Conservation (phyloP, 2,888 invertebrate species). For the Epirrhoe tristata region DNA sequence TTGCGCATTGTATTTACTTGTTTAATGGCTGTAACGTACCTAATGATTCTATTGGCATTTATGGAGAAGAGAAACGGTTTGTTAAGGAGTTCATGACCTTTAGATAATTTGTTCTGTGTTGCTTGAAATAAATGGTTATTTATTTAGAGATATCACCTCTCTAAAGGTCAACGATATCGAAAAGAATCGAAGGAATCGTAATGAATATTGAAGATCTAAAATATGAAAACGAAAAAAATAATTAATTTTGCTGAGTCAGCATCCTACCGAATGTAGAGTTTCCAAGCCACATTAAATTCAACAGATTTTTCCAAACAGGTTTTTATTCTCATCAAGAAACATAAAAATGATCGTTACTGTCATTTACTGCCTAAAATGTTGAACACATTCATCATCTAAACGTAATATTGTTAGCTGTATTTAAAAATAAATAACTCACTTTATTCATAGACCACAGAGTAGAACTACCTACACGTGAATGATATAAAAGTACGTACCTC, state of each 20-base stretch:
- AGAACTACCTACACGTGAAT: conserved; percentile 22
- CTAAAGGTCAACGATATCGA: too few relatives aligned
- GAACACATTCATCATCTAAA: neutral
- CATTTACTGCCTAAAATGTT: neutral
- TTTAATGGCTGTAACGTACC: conserved; percentile 70
- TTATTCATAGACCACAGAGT: conserved; percentile 17
- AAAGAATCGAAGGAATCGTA: too few relatives aligned
- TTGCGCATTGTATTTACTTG: conserved; percentile 74
- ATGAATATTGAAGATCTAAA: too few relatives aligned
- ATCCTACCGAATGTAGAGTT: neutral
- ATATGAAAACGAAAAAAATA: too few relatives aligned
- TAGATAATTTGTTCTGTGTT: neutral
- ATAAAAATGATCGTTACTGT: neutral
- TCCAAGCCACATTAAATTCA: neutral
- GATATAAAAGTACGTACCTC: conserved; percentile 16
- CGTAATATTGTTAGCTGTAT: neutral
- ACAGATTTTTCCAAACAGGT: neutral
- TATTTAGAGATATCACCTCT: too few relatives aligned
- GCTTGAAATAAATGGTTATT: too few relatives aligned
- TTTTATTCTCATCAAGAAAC: neutral
- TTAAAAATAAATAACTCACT: conserved; percentile 17
- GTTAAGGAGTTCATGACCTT: conserved; percentile 28
- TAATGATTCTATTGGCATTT: conserved; percentile 67
- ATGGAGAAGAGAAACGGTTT: conserved; percentile 63
- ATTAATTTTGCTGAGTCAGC: too few relatives aligned